phyloP scores from a whole-genome alignment of 1,140 invertebrate species.

The Cylas formicarius region DNA sequence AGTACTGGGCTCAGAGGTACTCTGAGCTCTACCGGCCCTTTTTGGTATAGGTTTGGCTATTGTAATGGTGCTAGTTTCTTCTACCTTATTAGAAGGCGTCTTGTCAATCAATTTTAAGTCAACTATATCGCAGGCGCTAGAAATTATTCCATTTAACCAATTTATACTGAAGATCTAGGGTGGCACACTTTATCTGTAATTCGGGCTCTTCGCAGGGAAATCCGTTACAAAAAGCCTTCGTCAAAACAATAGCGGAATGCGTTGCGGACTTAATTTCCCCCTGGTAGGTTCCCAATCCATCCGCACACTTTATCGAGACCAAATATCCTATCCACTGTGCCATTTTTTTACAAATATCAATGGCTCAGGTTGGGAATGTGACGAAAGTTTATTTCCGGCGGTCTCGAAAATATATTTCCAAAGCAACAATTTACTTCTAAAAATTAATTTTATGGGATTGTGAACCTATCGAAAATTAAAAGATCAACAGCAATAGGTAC shows the following conservation, averaged over 20 bases:
- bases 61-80: slow-evolving; percentile 45
- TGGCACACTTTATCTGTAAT: slow-evolving; percentile 28
- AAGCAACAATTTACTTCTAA: too few species aligned
- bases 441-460: too few species aligned
- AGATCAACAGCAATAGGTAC: too few species aligned
- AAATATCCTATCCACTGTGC: slow-evolving; percentile 64
- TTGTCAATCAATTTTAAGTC: slow-evolving; percentile 55
- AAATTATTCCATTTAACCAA: slow-evolving; percentile 1
- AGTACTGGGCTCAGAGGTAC: slow-evolving; percentile 45
- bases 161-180: not conserved
- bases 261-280: slow-evolving; percentile 71
- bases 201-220: slow-evolving; percentile 48
- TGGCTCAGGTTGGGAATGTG: slow-evolving; percentile 21
- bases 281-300: slow-evolving; percentile 63
- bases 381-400: too few species aligned
- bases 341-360: slow-evolving; percentile 40
- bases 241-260: slow-evolving; percentile 61
- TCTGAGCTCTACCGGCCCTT: slow-evolving; percentile 42
- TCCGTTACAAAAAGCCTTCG: slow-evolving; percentile 74
- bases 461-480: too few species aligned
- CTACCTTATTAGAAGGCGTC: slow-evolving; percentile 35
- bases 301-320: slow-evolving; percentile 69
- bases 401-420: too few species aligned
- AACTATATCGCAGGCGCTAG: slow-evolving; percentile 53
- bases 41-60: slow-evolving; percentile 52